A percentile compares a stretch with the other conserved stretches of the same genome.
These are phyloP conservation scores for Lepidurus apus DNA, from an alignment of 1,140 invertebrate species.

Conservation along the genomic window DNA sequence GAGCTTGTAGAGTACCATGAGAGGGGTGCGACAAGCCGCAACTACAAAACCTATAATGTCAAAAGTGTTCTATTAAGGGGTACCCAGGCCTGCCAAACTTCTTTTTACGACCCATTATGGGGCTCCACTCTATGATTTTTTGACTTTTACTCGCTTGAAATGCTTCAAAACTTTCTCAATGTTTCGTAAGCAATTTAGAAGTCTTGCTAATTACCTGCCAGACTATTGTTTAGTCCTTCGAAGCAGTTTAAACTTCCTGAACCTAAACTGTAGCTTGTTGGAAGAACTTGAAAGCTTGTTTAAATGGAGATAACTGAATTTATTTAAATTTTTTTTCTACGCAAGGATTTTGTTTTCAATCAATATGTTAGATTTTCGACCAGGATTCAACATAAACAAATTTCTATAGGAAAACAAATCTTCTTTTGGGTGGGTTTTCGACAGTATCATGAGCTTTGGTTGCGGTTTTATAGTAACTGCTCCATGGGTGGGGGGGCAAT, in stretches of 20 bases:
- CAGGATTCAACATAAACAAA: too few species aligned
- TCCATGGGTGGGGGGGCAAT: background rate
- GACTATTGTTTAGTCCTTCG: background rate
- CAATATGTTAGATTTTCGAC: too few species aligned
- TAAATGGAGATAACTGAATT: too few species aligned
- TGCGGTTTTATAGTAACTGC: background rate
- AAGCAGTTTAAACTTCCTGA: too few species aligned
- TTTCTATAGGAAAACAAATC: background rate
- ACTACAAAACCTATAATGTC: constrained; percentile 11
- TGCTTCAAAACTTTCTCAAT: too few species aligned
- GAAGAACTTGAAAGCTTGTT: too few species aligned
- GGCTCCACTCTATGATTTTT: background rate
- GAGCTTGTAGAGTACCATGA: background rate
- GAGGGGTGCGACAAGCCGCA: constrained; percentile 1
- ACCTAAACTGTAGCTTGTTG: too few species aligned
- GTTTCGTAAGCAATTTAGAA: too few species aligned
- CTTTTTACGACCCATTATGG: background rate
- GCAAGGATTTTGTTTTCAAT: too few species aligned
- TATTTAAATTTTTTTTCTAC: too few species aligned
- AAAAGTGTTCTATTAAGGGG: constrained; percentile 14
- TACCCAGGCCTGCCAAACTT: background rate
- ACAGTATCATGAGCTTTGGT: background rate
- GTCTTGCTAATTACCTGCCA: too few species aligned
- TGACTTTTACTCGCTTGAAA: too few species aligned
- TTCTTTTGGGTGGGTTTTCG: background rate